Conservation (phyloP, 2,888 invertebrate genomes). For the Trisateles emortualis region DNA sequence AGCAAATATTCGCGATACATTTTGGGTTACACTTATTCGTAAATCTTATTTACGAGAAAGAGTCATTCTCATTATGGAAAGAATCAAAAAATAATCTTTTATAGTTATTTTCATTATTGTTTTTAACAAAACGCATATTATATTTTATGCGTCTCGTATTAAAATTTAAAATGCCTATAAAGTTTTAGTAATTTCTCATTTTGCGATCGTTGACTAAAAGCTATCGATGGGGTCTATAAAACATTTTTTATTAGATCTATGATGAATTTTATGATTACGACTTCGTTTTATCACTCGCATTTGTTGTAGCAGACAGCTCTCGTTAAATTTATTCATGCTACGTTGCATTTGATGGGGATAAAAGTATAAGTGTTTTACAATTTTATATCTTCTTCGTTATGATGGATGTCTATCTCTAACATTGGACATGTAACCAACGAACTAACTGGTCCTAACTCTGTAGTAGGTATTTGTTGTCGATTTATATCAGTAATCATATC, state of each 20-base stretch:
- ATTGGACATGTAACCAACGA: conserved; percentile 1
- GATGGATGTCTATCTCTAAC: conserved; percentile 7
- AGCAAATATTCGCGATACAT: conserved; percentile 42
- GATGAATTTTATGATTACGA: conserved; percentile 45
- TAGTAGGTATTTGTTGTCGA: background rate
- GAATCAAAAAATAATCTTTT: conserved; percentile 23
- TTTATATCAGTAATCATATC: background rate
- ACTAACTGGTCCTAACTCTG: background rate
- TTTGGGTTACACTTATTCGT: conserved; percentile 30
- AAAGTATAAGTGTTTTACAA: conserved; percentile 23
- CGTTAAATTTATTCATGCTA: conserved; percentile 29
- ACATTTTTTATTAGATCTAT: conserved; percentile 41
- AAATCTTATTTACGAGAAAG: conserved; percentile 45
- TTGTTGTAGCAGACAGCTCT: conserved; percentile 32
- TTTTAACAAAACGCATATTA: conserved; percentile 4
- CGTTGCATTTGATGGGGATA: conserved; percentile 28
- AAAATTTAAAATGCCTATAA: conserved; percentile 14
- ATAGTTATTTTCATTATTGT: background rate
- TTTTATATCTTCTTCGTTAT: conserved; percentile 8
- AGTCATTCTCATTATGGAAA: conserved; percentile 16
- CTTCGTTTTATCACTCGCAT: conserved; percentile 38
- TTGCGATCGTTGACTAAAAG: conserved; percentile 34
- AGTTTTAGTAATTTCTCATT: conserved; percentile 13
- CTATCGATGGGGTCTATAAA: conserved; percentile 27
- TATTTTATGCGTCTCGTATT: conserved; percentile 1